phyloP scores from a whole-genome alignment of 1,140 invertebrate species.

The Cyclargus thomasi region DNA sequence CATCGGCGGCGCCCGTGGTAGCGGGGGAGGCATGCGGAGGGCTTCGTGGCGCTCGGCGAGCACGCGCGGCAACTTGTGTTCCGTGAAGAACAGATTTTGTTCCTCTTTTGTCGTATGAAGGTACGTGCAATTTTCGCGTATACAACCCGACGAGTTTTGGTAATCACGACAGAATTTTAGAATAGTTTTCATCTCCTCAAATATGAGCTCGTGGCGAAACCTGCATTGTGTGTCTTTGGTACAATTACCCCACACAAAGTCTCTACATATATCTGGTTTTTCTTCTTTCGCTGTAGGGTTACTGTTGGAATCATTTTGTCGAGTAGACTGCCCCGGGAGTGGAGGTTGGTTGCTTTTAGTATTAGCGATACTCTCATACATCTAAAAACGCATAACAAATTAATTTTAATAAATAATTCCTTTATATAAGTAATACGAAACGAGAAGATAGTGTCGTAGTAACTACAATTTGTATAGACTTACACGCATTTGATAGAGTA shows the following conservation, averaged over 20 bases:
- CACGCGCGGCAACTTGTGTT: constrained; percentile 40
- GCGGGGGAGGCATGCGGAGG: constrained; percentile 29
- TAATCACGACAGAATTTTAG: constrained; percentile 55
- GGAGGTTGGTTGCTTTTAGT: constrained; percentile 29
- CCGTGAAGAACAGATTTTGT: constrained; percentile 41
- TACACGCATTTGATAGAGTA: no score
- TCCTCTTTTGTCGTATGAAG: constrained; percentile 50
- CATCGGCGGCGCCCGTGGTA: constrained; percentile 23
- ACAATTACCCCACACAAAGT: constrained; percentile 51
- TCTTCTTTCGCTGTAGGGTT: constrained; percentile 23
- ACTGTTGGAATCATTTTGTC: constrained; percentile 22
- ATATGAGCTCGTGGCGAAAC: constrained; percentile 44
- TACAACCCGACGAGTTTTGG: constrained; percentile 49
- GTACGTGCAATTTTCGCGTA: constrained; percentile 45
- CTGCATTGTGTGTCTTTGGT: constrained; percentile 43
- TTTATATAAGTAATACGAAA: no score
- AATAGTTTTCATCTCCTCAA: constrained; percentile 51
- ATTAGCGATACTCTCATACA: neutral
- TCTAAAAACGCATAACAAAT: neutral
- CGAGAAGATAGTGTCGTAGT: no score
- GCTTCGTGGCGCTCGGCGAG: constrained; percentile 41
- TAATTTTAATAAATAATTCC: no score
- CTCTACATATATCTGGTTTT: constrained; percentile 41
- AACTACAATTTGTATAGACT: no score
- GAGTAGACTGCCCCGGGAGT: constrained; percentile 29